Percentiles rank a stretch among this genome's conserved stretches.
Conservation (phyloP, 1,140 invertebrate species). For the Octopus bimaculoides region DNA sequence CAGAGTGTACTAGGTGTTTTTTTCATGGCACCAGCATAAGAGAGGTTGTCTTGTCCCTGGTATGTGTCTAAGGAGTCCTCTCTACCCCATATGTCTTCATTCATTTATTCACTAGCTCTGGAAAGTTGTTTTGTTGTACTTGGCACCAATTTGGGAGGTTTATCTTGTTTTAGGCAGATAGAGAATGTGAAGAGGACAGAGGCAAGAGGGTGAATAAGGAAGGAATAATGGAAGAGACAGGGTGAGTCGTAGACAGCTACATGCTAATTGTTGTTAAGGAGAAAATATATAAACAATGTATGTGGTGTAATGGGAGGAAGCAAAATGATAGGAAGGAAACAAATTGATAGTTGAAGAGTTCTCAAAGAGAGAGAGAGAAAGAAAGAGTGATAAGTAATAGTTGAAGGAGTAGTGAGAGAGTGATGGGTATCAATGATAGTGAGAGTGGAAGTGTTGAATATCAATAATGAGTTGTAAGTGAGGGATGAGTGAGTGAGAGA, state of each 20-base stretch:
- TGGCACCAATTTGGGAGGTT: too few relatives aligned
- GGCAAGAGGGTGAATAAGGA: not conserved
- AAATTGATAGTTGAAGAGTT: not conserved
- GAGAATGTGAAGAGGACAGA: not conserved
- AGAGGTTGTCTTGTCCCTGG: too few relatives aligned
- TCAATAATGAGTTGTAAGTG: not conserved
- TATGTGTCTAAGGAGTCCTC: too few relatives aligned
- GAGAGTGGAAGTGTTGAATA: not conserved
- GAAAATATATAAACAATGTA: too few relatives aligned
- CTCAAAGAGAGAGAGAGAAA: not conserved
- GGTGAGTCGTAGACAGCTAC: not conserved
- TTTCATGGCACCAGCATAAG: too few relatives aligned
- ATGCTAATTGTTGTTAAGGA: too few relatives aligned
- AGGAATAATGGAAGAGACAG: not conserved
- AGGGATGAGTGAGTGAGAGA: not conserved
- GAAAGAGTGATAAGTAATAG: not conserved
- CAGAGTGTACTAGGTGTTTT: too few relatives aligned
- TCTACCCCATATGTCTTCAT: too few relatives aligned
- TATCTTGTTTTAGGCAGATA: not conserved
- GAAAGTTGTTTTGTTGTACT: too few relatives aligned
- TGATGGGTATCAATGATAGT: not conserved
- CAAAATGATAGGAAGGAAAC: not conserved
- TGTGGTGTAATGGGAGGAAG: too few relatives aligned
- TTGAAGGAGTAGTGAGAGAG: not conserved
- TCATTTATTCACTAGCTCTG: too few relatives aligned